Evolutionary conservation across 2,113 vertebrate genomes (phyloP).

Genomic region (Peromyscus polionotus): DNA sequence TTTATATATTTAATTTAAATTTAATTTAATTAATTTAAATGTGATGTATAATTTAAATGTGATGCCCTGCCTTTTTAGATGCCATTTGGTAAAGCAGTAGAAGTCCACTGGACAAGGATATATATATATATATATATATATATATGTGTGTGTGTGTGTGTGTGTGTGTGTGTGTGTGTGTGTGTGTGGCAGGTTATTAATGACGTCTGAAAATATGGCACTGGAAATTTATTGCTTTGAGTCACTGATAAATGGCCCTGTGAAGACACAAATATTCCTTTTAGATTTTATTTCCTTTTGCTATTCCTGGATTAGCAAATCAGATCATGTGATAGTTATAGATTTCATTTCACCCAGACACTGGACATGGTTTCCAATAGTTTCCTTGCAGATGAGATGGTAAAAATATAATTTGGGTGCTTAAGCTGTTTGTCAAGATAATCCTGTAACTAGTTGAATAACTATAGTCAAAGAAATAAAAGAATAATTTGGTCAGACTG

Average conservation of each 20-base stretch:
- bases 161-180: too few relatives aligned
- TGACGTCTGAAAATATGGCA: constrained; percentile 39
- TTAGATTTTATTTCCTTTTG: constrained; percentile 53
- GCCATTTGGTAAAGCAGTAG: constrained; percentile 44
- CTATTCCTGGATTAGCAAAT: constrained; percentile 54
- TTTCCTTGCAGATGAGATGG: constrained; percentile 53
- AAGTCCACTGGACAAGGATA: not conserved
- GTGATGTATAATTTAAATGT: not conserved
- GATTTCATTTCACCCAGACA: constrained; percentile 44
- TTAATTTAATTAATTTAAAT: not conserved
- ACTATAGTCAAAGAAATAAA: constrained; percentile 22
- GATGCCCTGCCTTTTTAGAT: not conserved
- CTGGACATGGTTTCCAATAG: constrained; percentile 50
- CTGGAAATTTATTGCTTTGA: constrained; percentile 64
- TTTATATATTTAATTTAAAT: not conserved
- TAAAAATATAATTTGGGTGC: constrained; percentile 33
- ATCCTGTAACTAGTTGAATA: constrained; percentile 46
- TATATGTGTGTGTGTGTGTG: too few relatives aligned
- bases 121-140: not conserved
- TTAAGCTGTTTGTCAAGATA: constrained; percentile 53
- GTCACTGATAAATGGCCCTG: constrained; percentile 60
- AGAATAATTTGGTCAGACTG: constrained; percentile 47
- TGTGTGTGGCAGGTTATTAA: not conserved
- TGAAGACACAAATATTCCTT: constrained; percentile 72
- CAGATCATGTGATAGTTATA: constrained; percentile 43